phyloP scores from a whole-genome alignment of 2,113 vertebrate species.

The Psophia crepitans region DNA sequence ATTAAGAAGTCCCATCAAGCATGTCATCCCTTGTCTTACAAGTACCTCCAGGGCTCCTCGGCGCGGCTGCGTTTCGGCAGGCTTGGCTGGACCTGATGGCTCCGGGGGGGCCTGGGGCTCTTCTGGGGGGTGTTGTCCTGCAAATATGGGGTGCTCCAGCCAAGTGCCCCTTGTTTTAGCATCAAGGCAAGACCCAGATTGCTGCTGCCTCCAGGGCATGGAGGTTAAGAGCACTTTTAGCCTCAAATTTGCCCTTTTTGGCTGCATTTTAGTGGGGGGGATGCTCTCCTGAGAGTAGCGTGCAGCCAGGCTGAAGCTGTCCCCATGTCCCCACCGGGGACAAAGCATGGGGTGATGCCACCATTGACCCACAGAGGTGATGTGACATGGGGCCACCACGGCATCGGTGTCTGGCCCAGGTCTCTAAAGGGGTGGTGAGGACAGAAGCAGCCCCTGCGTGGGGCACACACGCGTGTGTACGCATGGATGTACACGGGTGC shows the following conservation, averaged over 20 bases:
- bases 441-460: fast-evolving
- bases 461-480: fast-evolving
- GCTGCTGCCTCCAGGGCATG: not conserved
- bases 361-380: not conserved
- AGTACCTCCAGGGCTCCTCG: not conserved
- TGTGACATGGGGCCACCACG: fast-evolving
- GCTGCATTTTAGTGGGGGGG: fast-evolving
- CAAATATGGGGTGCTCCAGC: not conserved
- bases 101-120: not conserved
- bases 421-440: fast-evolving
- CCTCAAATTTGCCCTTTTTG: not conserved
- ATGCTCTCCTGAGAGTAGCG: not conserved
- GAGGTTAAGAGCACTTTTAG: not conserved
- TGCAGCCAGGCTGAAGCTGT: not conserved
- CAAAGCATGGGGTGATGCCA: not conserved
- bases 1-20: constrained; percentile 44
- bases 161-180: not conserved
- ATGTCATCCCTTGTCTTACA: constrained; percentile 56
- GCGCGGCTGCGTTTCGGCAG: fast-evolving
- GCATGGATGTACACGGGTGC: not conserved
- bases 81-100: not conserved
- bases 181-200: not conserved
- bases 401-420: fast-evolving
- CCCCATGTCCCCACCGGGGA: fast-evolving
- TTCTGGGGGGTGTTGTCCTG: not conserved